phyloP scores from a whole-genome alignment of 2,113 vertebrate genomes.

The Engraulis encrasicolus region DNA sequence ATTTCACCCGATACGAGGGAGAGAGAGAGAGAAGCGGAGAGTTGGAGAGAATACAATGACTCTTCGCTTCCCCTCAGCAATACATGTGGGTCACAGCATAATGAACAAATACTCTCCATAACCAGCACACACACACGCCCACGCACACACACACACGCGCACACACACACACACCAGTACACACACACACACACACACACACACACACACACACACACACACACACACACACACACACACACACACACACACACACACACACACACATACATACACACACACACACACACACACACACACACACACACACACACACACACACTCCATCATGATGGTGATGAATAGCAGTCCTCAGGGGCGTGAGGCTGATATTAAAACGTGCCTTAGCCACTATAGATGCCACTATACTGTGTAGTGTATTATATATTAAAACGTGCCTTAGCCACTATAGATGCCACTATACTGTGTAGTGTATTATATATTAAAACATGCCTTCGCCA shows the following conservation, averaged over 20 bases:
- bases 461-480: neutral
- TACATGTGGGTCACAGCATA: slow-evolving; percentile 35
- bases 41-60: neutral
- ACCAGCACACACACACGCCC: too few relatives aligned
- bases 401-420: neutral
- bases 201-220: too few relatives aligned
- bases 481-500: neutral
- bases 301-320: too few relatives aligned
- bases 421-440: neutral
- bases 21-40: too few relatives aligned
- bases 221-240: too few relatives aligned
- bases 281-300: too few relatives aligned
- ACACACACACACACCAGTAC: too few relatives aligned
- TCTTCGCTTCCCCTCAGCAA: slow-evolving; percentile 11
- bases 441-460: neutral
- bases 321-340: neutral
- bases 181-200: too few relatives aligned
- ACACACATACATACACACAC: too few relatives aligned
- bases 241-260: too few relatives aligned
- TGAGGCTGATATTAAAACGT: neutral
- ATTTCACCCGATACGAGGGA: too few relatives aligned
- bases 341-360: neutral
- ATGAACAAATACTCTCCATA: slow-evolving; percentile 12
- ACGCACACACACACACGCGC: too few relatives aligned
- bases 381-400: neutral